These are phyloP conservation scores for Siniperca scherzeri DNA, from an alignment of 2,797 vertebrate genomes.

Conservation along the genomic window DNA sequence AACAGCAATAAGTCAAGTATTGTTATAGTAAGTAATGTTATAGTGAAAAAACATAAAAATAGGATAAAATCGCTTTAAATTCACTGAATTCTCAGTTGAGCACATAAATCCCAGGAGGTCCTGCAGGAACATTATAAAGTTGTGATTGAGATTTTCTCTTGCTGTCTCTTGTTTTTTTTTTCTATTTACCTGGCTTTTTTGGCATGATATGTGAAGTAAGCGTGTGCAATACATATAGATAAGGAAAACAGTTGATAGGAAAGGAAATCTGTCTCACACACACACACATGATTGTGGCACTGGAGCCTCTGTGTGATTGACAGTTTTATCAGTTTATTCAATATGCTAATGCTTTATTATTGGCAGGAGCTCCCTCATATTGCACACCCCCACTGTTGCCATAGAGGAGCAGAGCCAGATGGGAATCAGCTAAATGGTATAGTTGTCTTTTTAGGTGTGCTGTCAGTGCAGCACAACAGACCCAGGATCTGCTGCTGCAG, in stretches of 20 bases:
- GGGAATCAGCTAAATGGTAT: slow-evolving; percentile 58
- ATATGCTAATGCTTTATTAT: slow-evolving; percentile 66
- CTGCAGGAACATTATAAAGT: not conserved
- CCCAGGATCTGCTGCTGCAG: slow-evolving; percentile 25
- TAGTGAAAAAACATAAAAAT: not conserved
- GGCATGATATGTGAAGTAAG: not conserved
- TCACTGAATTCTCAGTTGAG: not conserved
- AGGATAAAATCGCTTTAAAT: not conserved
- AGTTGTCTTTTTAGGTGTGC: slow-evolving; percentile 33
- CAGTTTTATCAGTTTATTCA: slow-evolving; percentile 75
- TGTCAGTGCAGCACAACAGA: slow-evolving; percentile 30
- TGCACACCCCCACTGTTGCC: slow-evolving; percentile 51
- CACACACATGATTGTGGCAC: slow-evolving; percentile 34
- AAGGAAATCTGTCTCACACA: not conserved
- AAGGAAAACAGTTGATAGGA: not conserved
- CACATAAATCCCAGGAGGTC: not conserved
- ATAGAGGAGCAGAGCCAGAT: slow-evolving; percentile 50
- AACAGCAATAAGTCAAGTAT: not conserved
- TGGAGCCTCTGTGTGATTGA: slow-evolving; percentile 55
- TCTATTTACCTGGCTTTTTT: not conserved
- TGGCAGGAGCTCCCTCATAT: slow-evolving; percentile 55
- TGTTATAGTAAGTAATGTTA: no score
- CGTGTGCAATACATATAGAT: slow-evolving; percentile 7
- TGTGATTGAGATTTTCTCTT: not conserved
- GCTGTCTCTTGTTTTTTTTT: not conserved